phyloP scores from a whole-genome alignment of 2,888 invertebrate species.

The Agrochola lychnidis region DNA sequence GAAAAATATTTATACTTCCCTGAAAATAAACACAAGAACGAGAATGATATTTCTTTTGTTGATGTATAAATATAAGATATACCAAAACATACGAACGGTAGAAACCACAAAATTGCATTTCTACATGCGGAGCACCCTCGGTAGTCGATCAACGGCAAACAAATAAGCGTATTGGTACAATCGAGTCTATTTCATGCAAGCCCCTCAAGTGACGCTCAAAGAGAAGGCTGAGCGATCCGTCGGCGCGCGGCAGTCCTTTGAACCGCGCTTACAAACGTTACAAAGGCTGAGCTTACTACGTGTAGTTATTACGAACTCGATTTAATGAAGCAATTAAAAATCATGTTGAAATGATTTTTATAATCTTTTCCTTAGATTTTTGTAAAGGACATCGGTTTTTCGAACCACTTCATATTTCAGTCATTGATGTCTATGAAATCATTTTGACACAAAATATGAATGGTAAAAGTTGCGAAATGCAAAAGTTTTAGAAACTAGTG shows the following conservation, averaged over 20 bases:
- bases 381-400: neutral
- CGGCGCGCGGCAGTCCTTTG: constrained; percentile 73
- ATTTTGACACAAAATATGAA: no score
- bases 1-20: constrained; percentile 25
- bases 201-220: constrained; percentile 85
- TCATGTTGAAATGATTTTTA: neutral
- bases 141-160: constrained; percentile 85
- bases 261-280: constrained; percentile 75
- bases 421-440: no score
- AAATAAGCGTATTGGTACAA: constrained; percentile 86
- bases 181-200: constrained; percentile 81
- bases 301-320: constrained; percentile 59
- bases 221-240: constrained; percentile 78
- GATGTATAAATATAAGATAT: constrained; percentile 5
- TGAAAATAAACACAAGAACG: constrained; percentile 7
- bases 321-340: constrained; percentile 70
- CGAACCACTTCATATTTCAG: no score
- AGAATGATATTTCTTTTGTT: constrained; percentile 2
- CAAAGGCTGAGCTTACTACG: constrained; percentile 76
- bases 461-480: neutral
- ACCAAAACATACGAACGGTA: constrained; percentile 38
- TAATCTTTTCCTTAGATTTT: neutral
- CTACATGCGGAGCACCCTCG: constrained; percentile 59
- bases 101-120: constrained; percentile 72
- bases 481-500: neutral